A percentile compares a stretch with the other conserved stretches of the same genome.
Conservation (phyloP, 2,113 vertebrate species). For the Orthonyx spaldingii region DNA sequence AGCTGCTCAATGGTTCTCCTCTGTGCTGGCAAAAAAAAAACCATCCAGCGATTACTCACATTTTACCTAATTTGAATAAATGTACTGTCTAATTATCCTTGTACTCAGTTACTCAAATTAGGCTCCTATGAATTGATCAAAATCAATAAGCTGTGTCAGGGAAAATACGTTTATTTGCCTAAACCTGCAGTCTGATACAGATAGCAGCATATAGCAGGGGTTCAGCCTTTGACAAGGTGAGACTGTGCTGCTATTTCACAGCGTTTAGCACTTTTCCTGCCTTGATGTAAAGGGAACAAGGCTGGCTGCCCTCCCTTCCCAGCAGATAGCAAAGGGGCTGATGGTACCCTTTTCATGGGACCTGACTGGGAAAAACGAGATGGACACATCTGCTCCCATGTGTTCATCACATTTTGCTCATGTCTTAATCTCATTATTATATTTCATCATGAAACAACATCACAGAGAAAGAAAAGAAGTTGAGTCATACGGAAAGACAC, state of each 20-base stretch:
- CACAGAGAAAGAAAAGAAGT: not conserved
- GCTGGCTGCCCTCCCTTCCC: not conserved
- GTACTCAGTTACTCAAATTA: not conserved
- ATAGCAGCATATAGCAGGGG: not conserved
- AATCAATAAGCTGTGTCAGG: not conserved
- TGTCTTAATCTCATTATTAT: not conserved
- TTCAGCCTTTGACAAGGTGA: not conserved
- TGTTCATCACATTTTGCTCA: not conserved
- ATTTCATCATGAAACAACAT: not conserved
- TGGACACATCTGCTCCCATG: not conserved
- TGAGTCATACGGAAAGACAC: not conserved
- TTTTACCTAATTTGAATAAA: not conserved
- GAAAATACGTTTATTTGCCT: not conserved
- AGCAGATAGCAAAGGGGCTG: not conserved
- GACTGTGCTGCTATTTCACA: not conserved
- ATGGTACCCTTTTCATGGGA: not conserved
- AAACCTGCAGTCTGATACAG: not conserved
- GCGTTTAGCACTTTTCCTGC: not conserved
- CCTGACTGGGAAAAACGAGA: not conserved
- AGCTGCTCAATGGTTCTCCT: not conserved
- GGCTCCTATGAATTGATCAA: not conserved
- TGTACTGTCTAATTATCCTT: not conserved
- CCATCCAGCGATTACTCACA: not conserved
- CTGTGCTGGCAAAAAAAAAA: not conserved
- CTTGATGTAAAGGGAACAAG: rapidly evolving